Percentiles rank a stretch among this genome's conserved stretches.
Conservation (phyloP, 2,797 vertebrate genomes). For the Tokudaia muenninki region DNA sequence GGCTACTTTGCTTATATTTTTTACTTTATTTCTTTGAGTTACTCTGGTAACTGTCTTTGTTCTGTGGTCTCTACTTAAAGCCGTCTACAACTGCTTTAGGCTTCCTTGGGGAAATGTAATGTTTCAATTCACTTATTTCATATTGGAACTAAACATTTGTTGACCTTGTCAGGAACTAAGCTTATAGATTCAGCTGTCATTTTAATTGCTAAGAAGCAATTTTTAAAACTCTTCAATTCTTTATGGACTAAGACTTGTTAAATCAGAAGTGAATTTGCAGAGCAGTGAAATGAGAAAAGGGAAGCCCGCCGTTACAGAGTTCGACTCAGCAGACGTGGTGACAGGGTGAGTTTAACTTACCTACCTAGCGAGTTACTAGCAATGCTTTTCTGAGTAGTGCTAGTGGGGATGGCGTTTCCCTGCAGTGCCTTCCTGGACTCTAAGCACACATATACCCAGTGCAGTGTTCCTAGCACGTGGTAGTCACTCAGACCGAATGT, state of each 20-base stretch:
- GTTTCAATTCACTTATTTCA: not conserved
- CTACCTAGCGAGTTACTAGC: not conserved
- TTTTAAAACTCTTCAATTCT: not conserved
- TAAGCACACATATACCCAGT: too few species aligned
- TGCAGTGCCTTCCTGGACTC: not conserved
- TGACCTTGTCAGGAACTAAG: not conserved
- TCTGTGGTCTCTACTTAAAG: not conserved
- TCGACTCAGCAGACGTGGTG: too few species aligned
- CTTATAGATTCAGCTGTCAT: not conserved
- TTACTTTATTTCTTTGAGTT: not conserved
- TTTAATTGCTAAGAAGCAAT: not conserved
- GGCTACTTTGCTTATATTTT: not conserved
- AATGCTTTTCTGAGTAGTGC: not conserved
- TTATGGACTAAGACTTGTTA: not conserved
- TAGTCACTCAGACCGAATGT: not conserved
- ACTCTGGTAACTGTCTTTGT: not conserved
- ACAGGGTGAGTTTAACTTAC: not conserved
- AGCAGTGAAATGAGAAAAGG: not conserved
- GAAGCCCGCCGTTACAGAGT: not conserved
- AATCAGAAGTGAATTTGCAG: conserved; percentile 9
- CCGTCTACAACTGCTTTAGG: not conserved
- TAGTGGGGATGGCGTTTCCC: not conserved
- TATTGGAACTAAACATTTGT: not conserved
- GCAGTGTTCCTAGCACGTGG: not conserved
- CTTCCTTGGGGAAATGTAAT: not conserved